These are phyloP conservation scores for Philonicus albiceps DNA, from an alignment of 2,888 invertebrate genomes.

Conservation along the genomic window DNA sequence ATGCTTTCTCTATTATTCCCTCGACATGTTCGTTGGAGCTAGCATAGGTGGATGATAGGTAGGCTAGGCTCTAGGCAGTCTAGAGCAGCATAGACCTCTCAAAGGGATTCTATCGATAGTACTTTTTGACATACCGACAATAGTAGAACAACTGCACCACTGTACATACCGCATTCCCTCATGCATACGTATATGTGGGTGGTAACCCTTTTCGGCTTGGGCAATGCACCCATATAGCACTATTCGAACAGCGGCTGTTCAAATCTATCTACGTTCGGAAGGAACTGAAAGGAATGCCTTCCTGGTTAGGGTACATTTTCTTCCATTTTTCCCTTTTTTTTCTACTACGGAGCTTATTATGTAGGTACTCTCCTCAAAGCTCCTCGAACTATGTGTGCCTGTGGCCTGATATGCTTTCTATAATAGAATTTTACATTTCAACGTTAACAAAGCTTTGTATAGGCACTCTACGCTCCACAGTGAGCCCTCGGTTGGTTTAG, in stretches of 20 bases:
- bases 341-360: not conserved
- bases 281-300: not conserved
- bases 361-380: not conserved
- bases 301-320: not conserved
- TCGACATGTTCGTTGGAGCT: not conserved
- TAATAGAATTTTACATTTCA: conserved; percentile 15
- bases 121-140: not conserved
- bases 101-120: not conserved
- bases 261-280: not conserved
- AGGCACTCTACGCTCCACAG: not conserved
- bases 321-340: not conserved
- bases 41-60: not conserved
- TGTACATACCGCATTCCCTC: not conserved
- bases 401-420: conserved; percentile 6
- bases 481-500: not conserved
- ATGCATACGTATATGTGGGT: not conserved
- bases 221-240: not conserved
- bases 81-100: not conserved
- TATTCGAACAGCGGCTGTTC: not conserved
- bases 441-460: conserved; percentile 3
- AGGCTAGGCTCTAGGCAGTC: not conserved
- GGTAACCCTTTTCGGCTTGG: not conserved
- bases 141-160: not conserved
- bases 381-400: not conserved
- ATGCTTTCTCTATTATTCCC: not conserved